Conservation (phyloP, 1,140 invertebrate species). For the Campoletis sonorensis region DNA sequence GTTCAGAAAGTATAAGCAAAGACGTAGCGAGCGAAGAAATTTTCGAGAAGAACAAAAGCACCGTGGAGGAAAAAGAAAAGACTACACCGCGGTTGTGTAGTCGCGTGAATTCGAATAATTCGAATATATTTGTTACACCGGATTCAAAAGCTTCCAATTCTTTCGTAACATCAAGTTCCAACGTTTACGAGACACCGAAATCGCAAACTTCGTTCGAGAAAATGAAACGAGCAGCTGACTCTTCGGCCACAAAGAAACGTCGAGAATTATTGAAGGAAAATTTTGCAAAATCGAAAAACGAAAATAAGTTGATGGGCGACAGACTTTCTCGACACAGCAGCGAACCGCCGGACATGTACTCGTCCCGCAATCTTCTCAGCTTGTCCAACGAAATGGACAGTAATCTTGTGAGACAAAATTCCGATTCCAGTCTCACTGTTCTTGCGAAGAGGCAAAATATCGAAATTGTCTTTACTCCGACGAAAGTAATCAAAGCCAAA, state of each 20-base stretch:
- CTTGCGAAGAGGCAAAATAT: constrained; percentile 49
- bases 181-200: constrained; percentile 29
- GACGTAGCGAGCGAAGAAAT: constrained; percentile 51
- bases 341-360: constrained; percentile 65
- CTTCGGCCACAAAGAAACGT: neutral
- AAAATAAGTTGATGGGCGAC: constrained; percentile 13
- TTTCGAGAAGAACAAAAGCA: neutral
- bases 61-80: neutral
- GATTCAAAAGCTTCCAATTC: constrained; percentile 2
- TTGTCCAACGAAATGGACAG: neutral
- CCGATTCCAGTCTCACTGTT: constrained; percentile 55
- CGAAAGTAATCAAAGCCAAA: neutral
- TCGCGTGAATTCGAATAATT: neutral
- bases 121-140: neutral
- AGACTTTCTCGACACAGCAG: constrained; percentile 62
- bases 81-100: neutral
- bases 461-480: constrained; percentile 51
- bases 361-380: constrained; percentile 44
- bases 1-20: constrained; percentile 60
- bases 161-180: neutral
- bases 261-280: neutral
- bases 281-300: neutral
- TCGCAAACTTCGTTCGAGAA: neutral
- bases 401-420: constrained; percentile 60
- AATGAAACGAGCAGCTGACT: neutral